A percentile compares a stretch with the other conserved stretches of the same genome.
Evolutionary conservation across 2,888 invertebrate species (phyloP).

Genomic region (Coenonympha glycerion): DNA sequence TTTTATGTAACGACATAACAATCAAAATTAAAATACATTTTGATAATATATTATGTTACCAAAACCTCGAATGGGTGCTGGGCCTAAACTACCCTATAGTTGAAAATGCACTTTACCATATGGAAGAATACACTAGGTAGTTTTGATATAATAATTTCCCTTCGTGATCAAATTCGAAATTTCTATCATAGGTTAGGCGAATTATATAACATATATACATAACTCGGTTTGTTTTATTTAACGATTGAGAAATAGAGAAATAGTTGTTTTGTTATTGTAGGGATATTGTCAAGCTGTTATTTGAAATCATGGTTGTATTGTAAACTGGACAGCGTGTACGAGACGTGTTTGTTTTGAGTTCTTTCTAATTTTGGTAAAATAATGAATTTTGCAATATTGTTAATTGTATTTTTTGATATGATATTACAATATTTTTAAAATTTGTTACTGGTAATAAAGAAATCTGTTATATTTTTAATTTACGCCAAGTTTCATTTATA

Average conservation of each 20-base stretch:
- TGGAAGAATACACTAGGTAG: constrained; percentile 70
- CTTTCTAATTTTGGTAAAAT: neutral
- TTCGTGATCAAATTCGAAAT: constrained; percentile 74
- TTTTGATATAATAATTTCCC: constrained; percentile 74
- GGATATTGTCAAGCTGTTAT: constrained; percentile 38
- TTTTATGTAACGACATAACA: too few relatives aligned
- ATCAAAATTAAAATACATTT: neutral
- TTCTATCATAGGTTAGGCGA: constrained; percentile 75
- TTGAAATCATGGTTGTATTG: constrained; percentile 32
- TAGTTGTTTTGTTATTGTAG: constrained; percentile 40
- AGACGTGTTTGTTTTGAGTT: neutral
- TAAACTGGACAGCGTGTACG: constrained; percentile 21
- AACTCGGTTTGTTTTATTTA: constrained; percentile 50
- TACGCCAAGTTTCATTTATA: neutral
- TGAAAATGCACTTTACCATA: constrained; percentile 67
- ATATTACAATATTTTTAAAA: neutral
- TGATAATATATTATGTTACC: neutral
- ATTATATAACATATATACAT: constrained; percentile 64
- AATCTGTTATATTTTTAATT: neutral
- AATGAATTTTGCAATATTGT: neutral
- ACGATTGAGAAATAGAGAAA: constrained; percentile 39
- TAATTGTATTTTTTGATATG: neutral
- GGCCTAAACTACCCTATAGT: constrained; percentile 54
- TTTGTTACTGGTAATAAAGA: neutral
- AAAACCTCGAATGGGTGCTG: neutral